Evolutionary conservation across 2,797 vertebrate species (phyloP), one percentile per base, ranked within the genome.

Genomic region (Sebastes taczanowskii): DNA sequence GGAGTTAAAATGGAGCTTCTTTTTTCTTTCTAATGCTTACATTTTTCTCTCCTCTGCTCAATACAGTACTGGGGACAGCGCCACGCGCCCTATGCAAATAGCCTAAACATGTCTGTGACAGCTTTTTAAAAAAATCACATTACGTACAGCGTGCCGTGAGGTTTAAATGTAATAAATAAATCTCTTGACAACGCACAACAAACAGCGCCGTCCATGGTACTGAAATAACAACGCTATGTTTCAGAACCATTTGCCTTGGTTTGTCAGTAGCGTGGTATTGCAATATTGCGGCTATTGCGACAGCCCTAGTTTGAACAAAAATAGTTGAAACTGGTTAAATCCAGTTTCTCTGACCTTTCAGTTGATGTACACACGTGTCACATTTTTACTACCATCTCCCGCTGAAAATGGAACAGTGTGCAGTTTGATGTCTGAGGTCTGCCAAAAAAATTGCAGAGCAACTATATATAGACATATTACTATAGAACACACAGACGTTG

Each of bases 401-500:
- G 14, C 20, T 66, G 10, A 63, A 66, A 73, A 38, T 61, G 74
- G 29, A 34, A 67, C 23, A 61, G 10, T 10, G n/a, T 46, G 35
- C n/a, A 53, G 55, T 77, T 66, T 78, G 25, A 74, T 74, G 30
- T 76, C 30, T 29, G 8, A 52, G 46, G 20, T 66, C 32, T 77
- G 52, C 74, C 27, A 60, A 73, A 80, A 49, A 23, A 64, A 56
- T 58, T 23, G 27, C 61, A 75, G 27, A 30, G 56, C 29, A 53
- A 4, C 13, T 77, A 58, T 29, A 73, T 71, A 56, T 30, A 71
- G 35, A 16, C 5, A 7, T 30, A 20, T 38, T 64, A 29, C 38
- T 69, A 53, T 35, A 49, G 27, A n/a, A 65, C 52, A 68, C 38
- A 61, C 42, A 72, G 32, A 34, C 10, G 11, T 38, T 38, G 3